These are phyloP conservation scores for Andrena dorsata DNA, from an alignment of 2,888 invertebrate genomes.

Conservation along the genomic window DNA sequence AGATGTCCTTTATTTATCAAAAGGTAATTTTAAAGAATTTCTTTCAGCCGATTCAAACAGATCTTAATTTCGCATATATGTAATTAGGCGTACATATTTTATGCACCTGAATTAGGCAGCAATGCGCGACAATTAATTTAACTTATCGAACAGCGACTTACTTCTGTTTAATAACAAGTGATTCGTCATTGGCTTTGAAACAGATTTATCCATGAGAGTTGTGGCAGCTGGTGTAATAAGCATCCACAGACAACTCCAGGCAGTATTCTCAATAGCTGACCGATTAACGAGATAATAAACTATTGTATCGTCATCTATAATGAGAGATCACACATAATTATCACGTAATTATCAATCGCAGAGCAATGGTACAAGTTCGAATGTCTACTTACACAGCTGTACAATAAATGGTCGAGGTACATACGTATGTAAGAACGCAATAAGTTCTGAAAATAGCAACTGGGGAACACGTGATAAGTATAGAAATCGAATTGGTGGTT, in stretches of 20 bases:
- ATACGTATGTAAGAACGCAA: slow-evolving; percentile 34
- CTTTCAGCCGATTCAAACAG: no score
- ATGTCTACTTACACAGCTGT: slow-evolving; percentile 35
- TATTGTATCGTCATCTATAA: slow-evolving; percentile 63
- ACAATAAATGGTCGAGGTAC: slow-evolving; percentile 64
- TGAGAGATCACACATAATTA: slow-evolving; percentile 69
- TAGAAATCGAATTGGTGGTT: slow-evolving; percentile 37
- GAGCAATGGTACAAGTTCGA: slow-evolving; percentile 23
- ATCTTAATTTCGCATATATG: no score
- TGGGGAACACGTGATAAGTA: slow-evolving; percentile 50
- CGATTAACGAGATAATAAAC: slow-evolving; percentile 70
- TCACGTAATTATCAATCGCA: slow-evolving; percentile 67
- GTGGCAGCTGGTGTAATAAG: slow-evolving; percentile 14
- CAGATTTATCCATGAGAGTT: slow-evolving; percentile 14
- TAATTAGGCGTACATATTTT: no score
- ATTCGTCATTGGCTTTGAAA: slow-evolving; percentile 37
- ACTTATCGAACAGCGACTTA: slow-evolving; percentile 20
- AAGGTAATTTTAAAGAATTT: no score
- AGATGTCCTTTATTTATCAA: no score
- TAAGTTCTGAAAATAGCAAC: slow-evolving; percentile 50
- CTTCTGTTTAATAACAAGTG: slow-evolving; percentile 2
- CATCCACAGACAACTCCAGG: slow-evolving; percentile 4
- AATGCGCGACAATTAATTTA: slow-evolving; percentile 31
- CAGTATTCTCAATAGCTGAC: slow-evolving; percentile 20
- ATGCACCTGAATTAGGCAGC: not conserved